Base-by-base conservation (phyloP, 2,113 vertebrate genomes). In the Spilogale gracilis region DNA sequence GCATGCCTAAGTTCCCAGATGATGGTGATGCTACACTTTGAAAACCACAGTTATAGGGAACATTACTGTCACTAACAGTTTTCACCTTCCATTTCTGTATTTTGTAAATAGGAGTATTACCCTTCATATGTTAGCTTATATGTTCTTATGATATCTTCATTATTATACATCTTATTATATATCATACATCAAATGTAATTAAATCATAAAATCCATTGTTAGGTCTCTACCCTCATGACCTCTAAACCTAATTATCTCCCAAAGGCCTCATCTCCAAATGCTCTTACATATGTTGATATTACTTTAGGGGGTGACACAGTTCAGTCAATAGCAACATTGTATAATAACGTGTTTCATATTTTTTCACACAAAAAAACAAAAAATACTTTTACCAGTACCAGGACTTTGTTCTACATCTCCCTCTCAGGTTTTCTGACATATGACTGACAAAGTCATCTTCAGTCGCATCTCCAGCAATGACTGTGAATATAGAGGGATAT, bases 391-490 rank as follows among this genome's bases (percentile, higher is more conserved):
- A 98, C 98, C 98, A 98, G 92, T 83, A 38, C 97, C 89, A 91
- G 97, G 95, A 95, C 95, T 92, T 98, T 98, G 97, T 96, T 98
- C 98, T 96, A 2, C 88, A 78, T 98, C 91, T 98, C 95, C 96
- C 94, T 97, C 50, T 80, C 2, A 94, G 95, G 32, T 98, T 98
- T 98, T 98, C 98, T 88, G 98, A 97, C 11, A 90, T 82, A 83
- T 87, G 97, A 83, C 96, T 98, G 81, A 96, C 27, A 79, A 97
- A 97, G 25, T 98, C 98, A 60, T 98, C 98, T 98, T 98, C 96
- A 93, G 88, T 97, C 85, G 83, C 88, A 84, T 98, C 97, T 98
- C 74, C 96, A 97, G 96, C 97, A 91, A 93, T 97, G 89, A 96
- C 98, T 98, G 96, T 98, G 96, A 98, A 98, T 88, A 98, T 97